phyloP scores from a whole-genome alignment of 1,140 invertebrate species.

The Melipona quadrifasciata region DNA sequence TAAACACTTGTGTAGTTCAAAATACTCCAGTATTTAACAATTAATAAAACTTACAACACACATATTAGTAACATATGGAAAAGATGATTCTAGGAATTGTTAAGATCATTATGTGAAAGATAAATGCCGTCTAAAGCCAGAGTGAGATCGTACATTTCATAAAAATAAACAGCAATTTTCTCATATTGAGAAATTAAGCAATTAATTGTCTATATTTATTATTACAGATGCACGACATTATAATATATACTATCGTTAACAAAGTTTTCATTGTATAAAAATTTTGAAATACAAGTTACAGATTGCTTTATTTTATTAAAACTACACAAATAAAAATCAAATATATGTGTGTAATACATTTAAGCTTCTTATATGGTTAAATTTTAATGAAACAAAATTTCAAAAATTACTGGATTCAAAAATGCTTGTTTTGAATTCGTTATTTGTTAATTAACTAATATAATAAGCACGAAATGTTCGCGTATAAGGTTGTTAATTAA shows the following conservation, averaged over 20 bases:
- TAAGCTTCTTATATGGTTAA: neutral
- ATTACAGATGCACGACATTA: conserved; percentile 42
- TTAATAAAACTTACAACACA: conserved; percentile 53
- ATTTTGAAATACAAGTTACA: conserved; percentile 51
- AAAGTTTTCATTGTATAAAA: conserved; percentile 46
- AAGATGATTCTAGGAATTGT: conserved; percentile 58
- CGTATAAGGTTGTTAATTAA: conserved; percentile 24
- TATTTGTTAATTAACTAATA: conserved; percentile 46
- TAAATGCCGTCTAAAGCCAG: conserved; percentile 63
- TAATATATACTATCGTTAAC: conserved; percentile 34
- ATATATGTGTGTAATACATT: conserved; percentile 11
- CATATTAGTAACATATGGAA: conserved; percentile 46
- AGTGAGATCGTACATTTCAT: conserved; percentile 68
- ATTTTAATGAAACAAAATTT: conserved; percentile 12
- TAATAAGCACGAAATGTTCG: conserved; percentile 6
- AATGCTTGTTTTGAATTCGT: conserved; percentile 41
- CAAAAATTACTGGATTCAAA: conserved; percentile 25
- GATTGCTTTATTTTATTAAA: conserved; percentile 42
- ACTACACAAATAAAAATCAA: conserved; percentile 11
- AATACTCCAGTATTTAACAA: conserved; percentile 72
- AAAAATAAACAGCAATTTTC: conserved; percentile 70
- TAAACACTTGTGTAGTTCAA: conserved; percentile 64
- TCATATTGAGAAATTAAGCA: conserved; percentile 78
- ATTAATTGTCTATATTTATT: conserved; percentile 49
- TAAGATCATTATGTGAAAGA: conserved; percentile 60